Conservation (phyloP, 1,140 invertebrate genomes). For the Bactericera cockerelli region DNA sequence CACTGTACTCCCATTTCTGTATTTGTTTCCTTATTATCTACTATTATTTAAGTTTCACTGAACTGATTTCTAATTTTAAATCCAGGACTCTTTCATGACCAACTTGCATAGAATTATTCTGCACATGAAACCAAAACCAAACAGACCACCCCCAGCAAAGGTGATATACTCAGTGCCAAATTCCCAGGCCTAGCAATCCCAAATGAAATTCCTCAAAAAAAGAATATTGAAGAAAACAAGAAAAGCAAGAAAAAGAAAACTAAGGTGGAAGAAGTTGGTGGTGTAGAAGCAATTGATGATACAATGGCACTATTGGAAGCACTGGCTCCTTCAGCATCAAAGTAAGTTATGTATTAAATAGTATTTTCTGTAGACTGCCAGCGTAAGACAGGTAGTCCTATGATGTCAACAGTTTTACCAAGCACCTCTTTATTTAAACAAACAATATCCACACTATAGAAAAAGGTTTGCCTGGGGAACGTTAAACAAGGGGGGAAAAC, state of each 20-base stretch:
- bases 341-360: constrained; percentile 15
- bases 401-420: too few relatives aligned
- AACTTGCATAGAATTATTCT: constrained; percentile 87
- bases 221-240: constrained; percentile 22
- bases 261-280: constrained; percentile 27
- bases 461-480: too few relatives aligned
- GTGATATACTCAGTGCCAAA: constrained; percentile 49
- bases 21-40: too few relatives aligned
- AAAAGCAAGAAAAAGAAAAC: constrained; percentile 24
- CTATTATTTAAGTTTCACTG: too few relatives aligned
- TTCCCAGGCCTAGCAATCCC: constrained; percentile 84
- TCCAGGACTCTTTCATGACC: constrained; percentile 75
- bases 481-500: too few relatives aligned
- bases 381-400: too few relatives aligned
- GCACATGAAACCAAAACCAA: constrained; percentile 65
- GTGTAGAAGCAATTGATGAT: constrained; percentile 49
- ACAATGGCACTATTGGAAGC: constrained; percentile 83
- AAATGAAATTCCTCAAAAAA: constrained; percentile 43
- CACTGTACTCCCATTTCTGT: too few relatives aligned
- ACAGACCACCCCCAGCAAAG: constrained; percentile 24
- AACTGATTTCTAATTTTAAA: too few relatives aligned
- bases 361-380: constrained; percentile 20
- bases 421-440: too few relatives aligned
- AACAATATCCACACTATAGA: too few relatives aligned
- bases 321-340: constrained; percentile 45